phyloP scores from a whole-genome alignment of 2,113 vertebrate genomes.

The Phoxinus phoxinus region DNA sequence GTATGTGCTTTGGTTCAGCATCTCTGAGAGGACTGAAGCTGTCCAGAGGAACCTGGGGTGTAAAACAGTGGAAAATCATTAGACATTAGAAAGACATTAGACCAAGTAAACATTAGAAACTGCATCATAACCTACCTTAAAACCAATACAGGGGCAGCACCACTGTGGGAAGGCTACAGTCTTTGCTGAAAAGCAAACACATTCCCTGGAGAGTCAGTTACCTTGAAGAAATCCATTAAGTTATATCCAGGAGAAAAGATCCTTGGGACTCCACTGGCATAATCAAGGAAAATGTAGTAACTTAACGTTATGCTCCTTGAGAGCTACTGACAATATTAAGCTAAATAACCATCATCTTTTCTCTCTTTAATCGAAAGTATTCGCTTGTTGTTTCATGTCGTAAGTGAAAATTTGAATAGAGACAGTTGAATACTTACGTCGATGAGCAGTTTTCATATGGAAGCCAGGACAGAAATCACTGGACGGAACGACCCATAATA shows the following conservation, averaged over 20 bases:
- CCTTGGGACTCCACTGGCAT: neutral
- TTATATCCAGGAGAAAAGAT: neutral
- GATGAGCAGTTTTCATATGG: constrained; percentile 26
- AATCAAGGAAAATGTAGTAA: neutral
- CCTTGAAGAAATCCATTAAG: neutral
- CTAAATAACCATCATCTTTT: neutral
- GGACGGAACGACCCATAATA: neutral
- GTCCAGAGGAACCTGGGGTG: neutral
- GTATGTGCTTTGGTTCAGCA: constrained; percentile 57
- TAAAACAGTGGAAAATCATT: neutral
- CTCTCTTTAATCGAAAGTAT: neutral
- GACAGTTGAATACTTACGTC: constrained; percentile 32
- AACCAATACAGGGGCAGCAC: neutral
- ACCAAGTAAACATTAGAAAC: neutral
- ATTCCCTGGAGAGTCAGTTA: constrained; percentile 11
- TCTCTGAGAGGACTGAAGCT: constrained; percentile 48
- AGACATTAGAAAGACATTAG: neutral
- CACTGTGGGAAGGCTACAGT: constrained; percentile 3
- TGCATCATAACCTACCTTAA: neutral
- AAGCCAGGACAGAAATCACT: constrained; percentile 1
- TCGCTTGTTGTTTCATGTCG: neutral
- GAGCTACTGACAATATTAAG: neutral
- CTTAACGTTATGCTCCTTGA: too few relatives aligned
- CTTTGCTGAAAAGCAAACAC: constrained; percentile 3
- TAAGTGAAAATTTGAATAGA: constrained; percentile 11